Base-by-base conservation (phyloP, 2,888 invertebrate genomes). In the Isoperla grammatica region DNA sequence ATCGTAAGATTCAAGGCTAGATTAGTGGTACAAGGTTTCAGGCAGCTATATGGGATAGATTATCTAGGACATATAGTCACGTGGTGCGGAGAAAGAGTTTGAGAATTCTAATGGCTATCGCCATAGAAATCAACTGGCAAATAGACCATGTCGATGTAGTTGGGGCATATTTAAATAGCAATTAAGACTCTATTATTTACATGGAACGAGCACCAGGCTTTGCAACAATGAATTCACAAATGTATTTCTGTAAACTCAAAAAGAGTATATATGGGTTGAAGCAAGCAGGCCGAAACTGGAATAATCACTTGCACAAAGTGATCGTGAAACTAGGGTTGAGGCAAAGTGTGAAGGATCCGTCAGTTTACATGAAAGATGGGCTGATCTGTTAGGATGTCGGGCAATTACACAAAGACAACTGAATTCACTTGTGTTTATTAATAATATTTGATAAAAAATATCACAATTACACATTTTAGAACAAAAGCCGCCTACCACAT, bases 171-270 rank as follows among this genome's bases (percentile, higher is more conserved):
- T 17, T 55, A 48, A 39, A 55, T 39, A 42, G 55, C 48, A 17
- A 48, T 23, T 23, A 50, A 17, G 40, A 55, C 15, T 13, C 37
- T 40, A 48, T 39, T 13, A 40, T 55, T 19, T 55, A 55, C 40
- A 55, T 55, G 55, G 55, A 55, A 17, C 55, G 48, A 55, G n/a
- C 55, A 15, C 39, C 37, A n/a, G 49, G 55, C 15, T 55, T 48
- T 40, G 55, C 13, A 17, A 17, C 35, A 15, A 55, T 9, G 19
- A 48, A 55, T 23, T 9, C 37, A 23, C 50, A 15, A 22, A 13
- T 12, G 13, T 37, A 15, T 40, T 50, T 55, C 40, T 55, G 55
- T 40, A 13, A 55, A 15, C 55, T 55, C 39, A 37, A 15, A 40
- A 37, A 42, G 23, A 40, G 55, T 40, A 42, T 55, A n/a, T 55